Evolutionary conservation across 2,888 invertebrate genomes (phyloP), one percentile per base, ranked within the genome.

Genomic region (Oscheius sp.): DNA sequence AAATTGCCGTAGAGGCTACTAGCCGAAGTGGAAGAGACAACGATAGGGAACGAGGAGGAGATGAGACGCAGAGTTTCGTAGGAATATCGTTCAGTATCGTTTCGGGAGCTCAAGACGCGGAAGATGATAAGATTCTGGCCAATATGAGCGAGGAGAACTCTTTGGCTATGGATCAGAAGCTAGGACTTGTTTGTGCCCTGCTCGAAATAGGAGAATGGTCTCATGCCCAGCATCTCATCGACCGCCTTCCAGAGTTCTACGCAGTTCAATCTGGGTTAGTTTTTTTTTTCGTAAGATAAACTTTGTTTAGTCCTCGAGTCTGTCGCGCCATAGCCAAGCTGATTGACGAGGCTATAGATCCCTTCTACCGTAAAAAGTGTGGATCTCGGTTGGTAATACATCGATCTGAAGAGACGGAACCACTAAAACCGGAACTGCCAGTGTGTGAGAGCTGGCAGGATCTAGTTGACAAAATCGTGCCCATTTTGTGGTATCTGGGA

Each of bases 201-300:
- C 90, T 98, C 9, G 92, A 93, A 59, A 93, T 96, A 81, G 96
- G 95, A 1, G 95, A 95, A 85, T 98, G 97, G 97, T 92, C 93
- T 29, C 94, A 94, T 87, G 95, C 95, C 2, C 92, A 93, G 77
- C 92, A 92, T 80, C 91, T 99, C 75, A 93, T 95, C 42, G 93
- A 93, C 83, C 92, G 94, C 72, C 91, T 98, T 77, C 98, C 98
- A 0, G 93, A 94, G 74, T 84, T 70, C 59, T 88, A 85, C 75
- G 90, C 90, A 29, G 81, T 85, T 4, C 80, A 82, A 47, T 77
- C 81, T 11, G 79, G 77, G 80, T 82, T 53, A 33, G 70, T 72
- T 68, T 21, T 47, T n/a, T 47, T 58, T 50, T 53, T 57, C 5
- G 10, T 29, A n/a, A 21, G 48, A 35, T 62, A 51, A 9, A n/a